Evolutionary conservation across 1,140 invertebrate genomes (phyloP).

Genomic region (Trichoplusia ni): DNA sequence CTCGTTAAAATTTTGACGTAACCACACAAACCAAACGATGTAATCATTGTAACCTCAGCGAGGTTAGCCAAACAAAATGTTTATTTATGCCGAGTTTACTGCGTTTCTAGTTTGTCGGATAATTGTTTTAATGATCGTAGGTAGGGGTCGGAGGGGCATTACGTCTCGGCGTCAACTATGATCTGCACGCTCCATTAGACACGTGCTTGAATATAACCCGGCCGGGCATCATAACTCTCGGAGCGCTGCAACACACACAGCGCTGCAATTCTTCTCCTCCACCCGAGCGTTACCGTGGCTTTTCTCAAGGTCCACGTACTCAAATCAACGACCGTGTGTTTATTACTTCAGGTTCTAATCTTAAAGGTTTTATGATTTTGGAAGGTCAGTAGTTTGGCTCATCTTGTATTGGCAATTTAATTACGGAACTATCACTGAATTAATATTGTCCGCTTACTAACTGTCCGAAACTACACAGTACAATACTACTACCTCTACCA

Average conservation of each 20-base stretch:
- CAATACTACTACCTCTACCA: too few relatives aligned
- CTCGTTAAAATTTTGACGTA: slow-evolving; percentile 45
- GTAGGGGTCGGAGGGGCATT: slow-evolving; percentile 36
- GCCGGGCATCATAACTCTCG: too few relatives aligned
- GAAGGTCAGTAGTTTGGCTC: too few relatives aligned
- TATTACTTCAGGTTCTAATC: too few relatives aligned
- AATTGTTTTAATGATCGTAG: slow-evolving; percentile 47
- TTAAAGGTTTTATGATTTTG: too few relatives aligned
- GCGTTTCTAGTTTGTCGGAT: slow-evolving; percentile 43
- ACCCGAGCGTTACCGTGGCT: neutral
- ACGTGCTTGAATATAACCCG: slow-evolving; percentile 22
- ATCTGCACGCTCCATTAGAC: neutral
- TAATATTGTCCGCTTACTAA: too few relatives aligned
- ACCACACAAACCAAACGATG: slow-evolving; percentile 35
- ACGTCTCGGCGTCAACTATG: slow-evolving; percentile 16
- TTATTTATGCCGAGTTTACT: slow-evolving; percentile 41
- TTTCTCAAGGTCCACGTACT: neutral
- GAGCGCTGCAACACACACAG: neutral
- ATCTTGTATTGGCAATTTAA: too few relatives aligned
- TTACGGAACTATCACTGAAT: too few relatives aligned
- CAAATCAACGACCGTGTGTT: neutral
- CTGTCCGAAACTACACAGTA: too few relatives aligned
- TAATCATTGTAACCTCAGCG: slow-evolving; percentile 47
- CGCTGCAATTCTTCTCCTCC: neutral
- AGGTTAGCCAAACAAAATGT: slow-evolving; percentile 48